phyloP scores from a whole-genome alignment of 2,888 invertebrate species.

The Drosophila austrosaltans region DNA sequence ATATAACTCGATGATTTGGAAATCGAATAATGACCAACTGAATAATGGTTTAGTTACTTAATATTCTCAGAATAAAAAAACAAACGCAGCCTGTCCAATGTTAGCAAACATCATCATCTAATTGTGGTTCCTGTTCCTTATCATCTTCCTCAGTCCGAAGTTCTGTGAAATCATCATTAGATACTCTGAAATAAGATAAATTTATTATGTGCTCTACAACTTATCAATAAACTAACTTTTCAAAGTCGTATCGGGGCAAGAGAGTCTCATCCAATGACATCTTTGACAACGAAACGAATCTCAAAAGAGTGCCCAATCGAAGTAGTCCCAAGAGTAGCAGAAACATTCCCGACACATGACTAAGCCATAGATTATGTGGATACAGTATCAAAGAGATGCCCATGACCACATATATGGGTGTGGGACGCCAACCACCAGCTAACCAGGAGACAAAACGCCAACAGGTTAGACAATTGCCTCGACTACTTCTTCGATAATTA shows the following conservation, averaged over 20 bases:
- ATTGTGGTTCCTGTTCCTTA: constrained; percentile 79
- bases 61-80: constrained; percentile 4
- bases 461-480: constrained; percentile 71
- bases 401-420: constrained; percentile 79
- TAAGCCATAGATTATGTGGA: constrained; percentile 84
- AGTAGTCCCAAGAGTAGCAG: constrained; percentile 84
- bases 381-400: constrained; percentile 81
- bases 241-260: constrained; percentile 82
- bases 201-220: background rate
- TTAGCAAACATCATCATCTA: constrained; percentile 82
- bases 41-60: background rate
- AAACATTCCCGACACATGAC: constrained; percentile 84
- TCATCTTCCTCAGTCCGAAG: constrained; percentile 60
- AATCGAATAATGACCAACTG: too few relatives aligned
- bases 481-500: constrained; percentile 58
- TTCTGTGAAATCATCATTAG: constrained; percentile 80
- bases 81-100: constrained; percentile 18
- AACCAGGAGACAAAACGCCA: constrained; percentile 74
- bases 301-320: constrained; percentile 81
- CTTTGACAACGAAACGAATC: constrained; percentile 44
- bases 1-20: too few relatives aligned
- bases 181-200: constrained; percentile 70
- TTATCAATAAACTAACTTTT: constrained; percentile 71
- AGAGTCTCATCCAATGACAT: constrained; percentile 79
- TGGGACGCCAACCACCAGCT: constrained; percentile 81